Percentiles rank a stretch among this genome's conserved stretches.
These are phyloP conservation scores for Callitettix versicolor DNA, from an alignment of 1,140 invertebrate species.

Conservation along the genomic window DNA sequence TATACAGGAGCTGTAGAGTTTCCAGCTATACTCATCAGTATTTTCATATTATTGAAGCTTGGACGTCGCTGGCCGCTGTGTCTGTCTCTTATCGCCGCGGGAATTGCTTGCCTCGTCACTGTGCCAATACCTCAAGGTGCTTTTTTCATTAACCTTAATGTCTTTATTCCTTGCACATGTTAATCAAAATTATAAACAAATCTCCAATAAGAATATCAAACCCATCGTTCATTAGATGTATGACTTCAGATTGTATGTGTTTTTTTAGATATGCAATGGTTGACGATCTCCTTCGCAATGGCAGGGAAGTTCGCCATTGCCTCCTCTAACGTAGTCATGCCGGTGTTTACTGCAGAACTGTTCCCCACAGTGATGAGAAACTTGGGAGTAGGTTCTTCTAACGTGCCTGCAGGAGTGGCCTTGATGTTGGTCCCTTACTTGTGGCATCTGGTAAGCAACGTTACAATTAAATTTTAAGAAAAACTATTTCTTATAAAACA, in stretches of 20 bases:
- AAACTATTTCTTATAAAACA: no score
- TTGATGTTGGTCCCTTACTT: constrained; percentile 60
- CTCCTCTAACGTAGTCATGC: constrained; percentile 57
- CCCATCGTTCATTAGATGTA: background rate
- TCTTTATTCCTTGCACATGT: no score
- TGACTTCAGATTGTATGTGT: background rate
- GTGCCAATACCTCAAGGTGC: constrained; percentile 58
- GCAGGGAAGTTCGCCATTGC: constrained; percentile 57
- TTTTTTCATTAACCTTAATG: no score
- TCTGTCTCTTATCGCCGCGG: constrained; percentile 48
- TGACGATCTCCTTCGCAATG: constrained; percentile 51
- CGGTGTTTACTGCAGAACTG: constrained; percentile 60
- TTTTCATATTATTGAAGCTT: constrained; percentile 54
- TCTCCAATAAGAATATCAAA: no score
- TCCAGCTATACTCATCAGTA: constrained; percentile 58
- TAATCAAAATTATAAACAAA: no score
- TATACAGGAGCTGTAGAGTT: constrained; percentile 56
- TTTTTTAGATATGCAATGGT: constrained; percentile 40
- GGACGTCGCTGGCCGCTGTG: constrained; percentile 55
- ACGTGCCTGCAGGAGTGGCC: constrained; percentile 54
- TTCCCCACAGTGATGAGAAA: constrained; percentile 63
- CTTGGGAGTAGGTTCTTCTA: constrained; percentile 58
- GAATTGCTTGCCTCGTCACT: constrained; percentile 49
- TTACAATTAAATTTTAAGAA: background rate
- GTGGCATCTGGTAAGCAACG: constrained; percentile 52